These are phyloP conservation scores for Sprattus sprattus DNA, from an alignment of 2,113 vertebrate species.

Conservation along the genomic window DNA sequence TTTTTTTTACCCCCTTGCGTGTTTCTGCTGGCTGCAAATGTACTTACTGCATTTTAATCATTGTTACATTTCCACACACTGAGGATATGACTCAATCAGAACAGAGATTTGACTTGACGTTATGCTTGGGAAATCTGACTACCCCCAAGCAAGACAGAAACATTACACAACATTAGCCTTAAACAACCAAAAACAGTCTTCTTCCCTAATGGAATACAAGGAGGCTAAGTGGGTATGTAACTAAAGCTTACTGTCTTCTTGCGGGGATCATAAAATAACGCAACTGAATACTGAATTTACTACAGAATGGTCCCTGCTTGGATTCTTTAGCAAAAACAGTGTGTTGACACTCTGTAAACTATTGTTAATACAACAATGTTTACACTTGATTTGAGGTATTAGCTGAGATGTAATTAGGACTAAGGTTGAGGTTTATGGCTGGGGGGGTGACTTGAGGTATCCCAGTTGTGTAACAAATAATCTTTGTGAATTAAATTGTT, in stretches of 20 bases:
- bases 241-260: neutral
- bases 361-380: no score
- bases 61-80: slow-evolving; percentile 34
- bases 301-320: neutral
- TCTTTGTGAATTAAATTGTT: neutral
- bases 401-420: neutral
- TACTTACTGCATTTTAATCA: slow-evolving; percentile 53
- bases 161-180: neutral
- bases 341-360: neutral
- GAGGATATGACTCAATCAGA: slow-evolving; percentile 16
- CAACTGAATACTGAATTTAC: neutral
- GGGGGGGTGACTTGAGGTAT: neutral
- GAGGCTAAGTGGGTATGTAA: neutral
- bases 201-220: neutral
- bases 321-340: neutral
- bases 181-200: slow-evolving; percentile 44
- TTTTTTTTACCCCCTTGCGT: slow-evolving; percentile 35
- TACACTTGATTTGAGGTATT: neutral
- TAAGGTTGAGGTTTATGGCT: no score
- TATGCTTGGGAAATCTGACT: neutral
- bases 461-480: neutral
- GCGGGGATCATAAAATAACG: neutral
- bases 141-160: slow-evolving; percentile 27
- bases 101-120: slow-evolving; percentile 51
- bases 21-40: slow-evolving; percentile 45